Evolutionary conservation across 2,888 invertebrate species (phyloP).

Genomic region (Actias luna): DNA sequence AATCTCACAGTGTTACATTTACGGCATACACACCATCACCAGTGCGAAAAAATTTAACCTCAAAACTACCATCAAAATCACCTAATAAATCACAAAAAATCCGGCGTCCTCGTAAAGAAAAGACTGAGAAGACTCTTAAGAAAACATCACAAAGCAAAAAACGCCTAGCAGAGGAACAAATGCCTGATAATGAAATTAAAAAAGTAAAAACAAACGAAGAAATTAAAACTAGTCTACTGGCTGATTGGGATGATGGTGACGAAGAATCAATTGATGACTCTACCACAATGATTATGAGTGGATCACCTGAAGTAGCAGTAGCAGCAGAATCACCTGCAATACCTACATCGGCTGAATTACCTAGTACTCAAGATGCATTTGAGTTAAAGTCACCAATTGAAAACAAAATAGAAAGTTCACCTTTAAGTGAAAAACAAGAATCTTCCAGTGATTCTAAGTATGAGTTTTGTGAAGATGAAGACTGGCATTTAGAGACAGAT

Average conservation of each 20-base stretch:
- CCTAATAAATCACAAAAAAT: conserved; percentile 53
- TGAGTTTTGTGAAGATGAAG: conserved; percentile 90
- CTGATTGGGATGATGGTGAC: conserved; percentile 88
- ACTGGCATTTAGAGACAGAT: conserved; percentile 78
- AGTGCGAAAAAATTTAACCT: conserved; percentile 53
- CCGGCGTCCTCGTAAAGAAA: conserved; percentile 61
- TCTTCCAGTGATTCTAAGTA: conserved; percentile 85
- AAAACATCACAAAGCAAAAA: conserved; percentile 61
- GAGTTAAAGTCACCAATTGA: conserved; percentile 47
- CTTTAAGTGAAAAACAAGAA: conserved; percentile 62
- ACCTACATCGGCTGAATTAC: conserved; percentile 63
- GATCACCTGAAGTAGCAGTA: conserved; percentile 61
- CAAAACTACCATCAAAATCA: conserved; percentile 45
- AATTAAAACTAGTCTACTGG: conserved; percentile 86
- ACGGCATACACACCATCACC: conserved; percentile 71
- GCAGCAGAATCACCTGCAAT: conserved; percentile 64
- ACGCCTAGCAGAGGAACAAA: conserved; percentile 59
- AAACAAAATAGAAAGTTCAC: conserved; percentile 45
- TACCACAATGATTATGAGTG: conserved; percentile 45
- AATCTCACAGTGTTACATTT: conserved; percentile 84
- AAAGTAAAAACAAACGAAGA: conserved; percentile 82
- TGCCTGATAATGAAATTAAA: conserved; percentile 54
- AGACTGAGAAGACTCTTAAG: conserved; percentile 55
- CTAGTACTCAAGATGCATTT: conserved; percentile 45
- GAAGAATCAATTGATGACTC: conserved; percentile 68